Evolutionary conservation across 1,140 invertebrate genomes (phyloP).

Genomic region (Drosophila santomea): DNA sequence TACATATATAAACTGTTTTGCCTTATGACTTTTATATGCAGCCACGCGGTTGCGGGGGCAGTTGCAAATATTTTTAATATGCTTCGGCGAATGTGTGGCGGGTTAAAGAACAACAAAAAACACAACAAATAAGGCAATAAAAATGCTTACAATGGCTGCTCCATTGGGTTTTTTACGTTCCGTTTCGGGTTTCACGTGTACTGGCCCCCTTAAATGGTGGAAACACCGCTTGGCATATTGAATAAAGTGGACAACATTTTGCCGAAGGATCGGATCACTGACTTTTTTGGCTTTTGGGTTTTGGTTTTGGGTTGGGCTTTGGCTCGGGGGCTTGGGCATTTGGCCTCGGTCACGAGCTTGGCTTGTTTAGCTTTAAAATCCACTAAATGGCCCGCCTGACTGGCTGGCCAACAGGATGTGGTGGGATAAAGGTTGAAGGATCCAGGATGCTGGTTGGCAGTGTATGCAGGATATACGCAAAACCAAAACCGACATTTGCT

Average conservation of each 20-base stretch:
- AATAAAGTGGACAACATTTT: constrained; percentile 65
- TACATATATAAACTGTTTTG: constrained; percentile 74
- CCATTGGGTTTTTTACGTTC: constrained; percentile 40
- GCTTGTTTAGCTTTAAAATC: constrained; percentile 68
- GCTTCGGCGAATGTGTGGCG: constrained; percentile 48
- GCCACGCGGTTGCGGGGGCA: constrained; percentile 30
- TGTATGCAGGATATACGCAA: constrained; percentile 31
- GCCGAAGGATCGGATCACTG: constrained; percentile 9
- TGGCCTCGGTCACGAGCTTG: constrained; percentile 2
- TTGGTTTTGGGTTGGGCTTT: constrained; percentile 14
- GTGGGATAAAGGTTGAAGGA: constrained; percentile 6
- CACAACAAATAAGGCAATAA: constrained; percentile 27
- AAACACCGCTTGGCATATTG: constrained; percentile 59
- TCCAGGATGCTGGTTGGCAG: constrained; percentile 22
- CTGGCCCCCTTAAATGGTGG: constrained; percentile 29
- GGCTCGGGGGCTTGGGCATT: constrained; percentile 27
- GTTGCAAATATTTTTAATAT: constrained; percentile 79
- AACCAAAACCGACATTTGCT: constrained; percentile 57
- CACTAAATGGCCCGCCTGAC: constrained; percentile 46
- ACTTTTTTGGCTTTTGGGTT: neutral
- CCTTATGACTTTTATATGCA: constrained; percentile 80
- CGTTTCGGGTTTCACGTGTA: constrained; percentile 47
- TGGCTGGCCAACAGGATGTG: constrained; percentile 24
- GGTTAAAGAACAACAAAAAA: constrained; percentile 13
- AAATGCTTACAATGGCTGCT: constrained; percentile 48